Conservation (phyloP, 2,113 vertebrate genomes). For the Hiodon alosoides region DNA sequence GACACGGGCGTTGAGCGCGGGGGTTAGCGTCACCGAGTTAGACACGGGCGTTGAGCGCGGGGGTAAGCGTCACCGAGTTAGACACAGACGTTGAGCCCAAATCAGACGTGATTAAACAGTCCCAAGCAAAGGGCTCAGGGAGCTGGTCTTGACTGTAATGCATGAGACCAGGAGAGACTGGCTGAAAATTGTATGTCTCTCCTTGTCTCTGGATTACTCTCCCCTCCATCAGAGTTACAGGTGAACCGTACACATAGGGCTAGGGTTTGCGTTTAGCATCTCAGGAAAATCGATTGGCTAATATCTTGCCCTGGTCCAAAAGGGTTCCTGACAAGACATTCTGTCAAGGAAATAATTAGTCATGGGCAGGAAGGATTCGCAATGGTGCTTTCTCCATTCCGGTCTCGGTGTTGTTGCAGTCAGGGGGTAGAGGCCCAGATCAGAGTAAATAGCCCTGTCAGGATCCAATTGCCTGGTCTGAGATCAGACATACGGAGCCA, state of each 20-base stretch:
- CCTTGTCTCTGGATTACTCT: constrained; percentile 15
- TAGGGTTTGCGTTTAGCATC: constrained; percentile 30
- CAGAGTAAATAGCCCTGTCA: constrained; percentile 51
- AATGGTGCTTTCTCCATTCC: background rate
- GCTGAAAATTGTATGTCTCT: constrained; percentile 36
- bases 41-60: too few relatives aligned
- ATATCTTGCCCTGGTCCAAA: constrained; percentile 31
- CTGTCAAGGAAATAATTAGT: constrained; percentile 39
- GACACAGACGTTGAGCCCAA: too few relatives aligned
- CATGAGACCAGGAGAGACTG: constrained; percentile 28
- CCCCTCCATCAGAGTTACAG: constrained; percentile 36
- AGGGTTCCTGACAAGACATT: constrained; percentile 38
- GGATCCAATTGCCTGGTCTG: constrained; percentile 26
- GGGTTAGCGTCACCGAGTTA: too few relatives aligned
- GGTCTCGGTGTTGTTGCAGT: constrained; percentile 1
- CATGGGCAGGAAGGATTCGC: constrained; percentile 25
- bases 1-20: too few relatives aligned
- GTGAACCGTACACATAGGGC: constrained; percentile 27
- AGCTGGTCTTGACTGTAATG: constrained; percentile 26
- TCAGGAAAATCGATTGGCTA: constrained; percentile 38
- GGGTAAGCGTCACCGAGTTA: too few relatives aligned
- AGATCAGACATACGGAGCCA: constrained; percentile 27
- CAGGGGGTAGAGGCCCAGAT: constrained; percentile 29
- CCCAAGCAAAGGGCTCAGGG: background rate
- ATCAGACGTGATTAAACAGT: background rate